phyloP scores from a whole-genome alignment of 2,888 invertebrate genomes.

The Odontomyia ornata region DNA sequence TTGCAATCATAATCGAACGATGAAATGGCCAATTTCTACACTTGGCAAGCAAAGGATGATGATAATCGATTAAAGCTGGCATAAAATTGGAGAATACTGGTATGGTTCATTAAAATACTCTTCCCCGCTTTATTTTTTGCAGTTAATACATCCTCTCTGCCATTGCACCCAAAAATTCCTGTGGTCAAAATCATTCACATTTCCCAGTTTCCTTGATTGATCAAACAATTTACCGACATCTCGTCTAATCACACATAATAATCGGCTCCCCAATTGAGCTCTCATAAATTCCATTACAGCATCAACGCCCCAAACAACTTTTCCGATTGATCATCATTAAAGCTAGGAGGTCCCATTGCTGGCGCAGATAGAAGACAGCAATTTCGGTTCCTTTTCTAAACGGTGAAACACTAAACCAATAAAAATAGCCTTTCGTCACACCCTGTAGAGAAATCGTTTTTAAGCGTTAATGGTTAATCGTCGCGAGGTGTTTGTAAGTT shows the following conservation, averaged over 20 bases:
- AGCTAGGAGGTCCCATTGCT: background rate
- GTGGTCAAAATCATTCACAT: no score
- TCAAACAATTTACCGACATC: no score
- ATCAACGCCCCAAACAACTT: background rate
- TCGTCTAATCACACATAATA: background rate
- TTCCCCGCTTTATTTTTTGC: no score
- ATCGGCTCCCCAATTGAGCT: background rate
- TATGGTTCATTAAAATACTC: no score
- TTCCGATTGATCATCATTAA: background rate
- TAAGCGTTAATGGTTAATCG: slow-evolving; percentile 41
- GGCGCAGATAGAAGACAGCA: background rate
- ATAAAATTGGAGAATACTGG: no score
- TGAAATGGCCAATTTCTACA: no score
- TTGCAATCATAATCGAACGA: background rate
- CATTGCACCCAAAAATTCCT: no score
- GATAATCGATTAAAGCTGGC: no score
- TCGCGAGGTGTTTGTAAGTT: slow-evolving; percentile 43
- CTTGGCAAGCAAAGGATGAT: no score
- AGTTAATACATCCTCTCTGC: no score
- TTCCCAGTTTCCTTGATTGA: no score
- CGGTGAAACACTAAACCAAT: slow-evolving; percentile 25
- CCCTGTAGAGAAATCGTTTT: slow-evolving; percentile 38
- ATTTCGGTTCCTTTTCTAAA: background rate
- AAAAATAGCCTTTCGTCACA: slow-evolving; percentile 43
- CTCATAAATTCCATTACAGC: background rate